Evolutionary conservation across 2,797 vertebrate species (phyloP).

Genomic region (Darevskia nairensis): DNA sequence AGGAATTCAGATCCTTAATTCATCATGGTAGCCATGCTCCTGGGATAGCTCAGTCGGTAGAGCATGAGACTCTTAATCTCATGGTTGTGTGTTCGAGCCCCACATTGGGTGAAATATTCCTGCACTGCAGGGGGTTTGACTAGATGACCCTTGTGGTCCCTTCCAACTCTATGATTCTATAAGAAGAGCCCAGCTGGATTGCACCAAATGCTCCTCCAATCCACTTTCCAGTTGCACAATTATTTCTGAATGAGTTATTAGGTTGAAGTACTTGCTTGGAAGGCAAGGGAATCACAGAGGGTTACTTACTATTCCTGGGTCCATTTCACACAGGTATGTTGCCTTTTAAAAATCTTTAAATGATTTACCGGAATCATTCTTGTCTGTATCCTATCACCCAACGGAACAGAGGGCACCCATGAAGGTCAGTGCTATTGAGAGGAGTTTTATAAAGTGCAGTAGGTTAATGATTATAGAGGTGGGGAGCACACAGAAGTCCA

Average conservation of each 20-base stretch:
- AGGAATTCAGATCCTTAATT: no score
- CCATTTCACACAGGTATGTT: background rate
- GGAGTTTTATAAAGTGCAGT: background rate
- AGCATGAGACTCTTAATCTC: no score
- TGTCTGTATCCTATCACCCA: background rate
- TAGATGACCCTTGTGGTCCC: no score
- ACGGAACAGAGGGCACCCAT: background rate
- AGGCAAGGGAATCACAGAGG: background rate
- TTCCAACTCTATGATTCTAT: no score
- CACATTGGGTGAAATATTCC: no score
- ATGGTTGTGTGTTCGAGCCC: no score
- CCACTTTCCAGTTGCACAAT: background rate
- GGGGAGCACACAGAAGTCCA: background rate
- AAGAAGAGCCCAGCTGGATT: background rate
- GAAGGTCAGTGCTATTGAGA: background rate
- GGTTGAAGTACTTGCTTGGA: background rate
- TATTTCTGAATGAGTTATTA: background rate
- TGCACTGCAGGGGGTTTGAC: no score
- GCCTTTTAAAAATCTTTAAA: background rate
- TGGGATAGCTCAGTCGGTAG: background rate
- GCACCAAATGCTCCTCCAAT: no score
- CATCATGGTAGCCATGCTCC: background rate
- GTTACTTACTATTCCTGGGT: background rate
- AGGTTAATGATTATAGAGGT: background rate
- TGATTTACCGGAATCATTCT: background rate